Percentiles rank a stretch among this genome's conserved stretches.
Conservation (phyloP, 2,113 vertebrate species). For the Xenopus laevis region DNA sequence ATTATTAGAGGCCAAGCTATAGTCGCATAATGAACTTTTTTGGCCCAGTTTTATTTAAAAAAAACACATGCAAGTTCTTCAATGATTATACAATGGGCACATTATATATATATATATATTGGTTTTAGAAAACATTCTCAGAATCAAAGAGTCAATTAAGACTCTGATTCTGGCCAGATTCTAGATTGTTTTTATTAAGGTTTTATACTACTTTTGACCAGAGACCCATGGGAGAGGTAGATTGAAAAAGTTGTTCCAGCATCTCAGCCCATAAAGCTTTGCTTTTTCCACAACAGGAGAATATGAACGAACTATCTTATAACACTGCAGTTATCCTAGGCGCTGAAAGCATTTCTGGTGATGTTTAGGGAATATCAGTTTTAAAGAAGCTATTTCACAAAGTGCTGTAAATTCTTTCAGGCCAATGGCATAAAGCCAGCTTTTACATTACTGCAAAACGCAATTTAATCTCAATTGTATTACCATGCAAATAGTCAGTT, state of each 20-base stretch:
- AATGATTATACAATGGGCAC: no score
- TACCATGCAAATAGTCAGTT: conserved; percentile 4
- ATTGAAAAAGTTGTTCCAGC: conserved; percentile 3
- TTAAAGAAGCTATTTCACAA: conserved; percentile 12
- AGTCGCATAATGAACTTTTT: no score
- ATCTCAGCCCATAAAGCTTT: conserved; percentile 17
- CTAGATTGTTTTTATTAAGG: no score
- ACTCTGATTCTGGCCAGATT: no score
- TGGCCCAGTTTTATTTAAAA: no score
- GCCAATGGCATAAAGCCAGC: conserved; percentile 8
- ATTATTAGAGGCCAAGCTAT: no score
- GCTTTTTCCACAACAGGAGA: not conserved
- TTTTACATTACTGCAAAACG: conserved; percentile 2
- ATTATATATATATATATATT: no score
- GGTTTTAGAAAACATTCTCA: no score
- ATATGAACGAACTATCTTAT: conserved; percentile 13
- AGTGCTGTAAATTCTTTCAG: conserved; percentile 4
- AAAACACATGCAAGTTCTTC: no score
- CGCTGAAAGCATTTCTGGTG: conserved; percentile 26
- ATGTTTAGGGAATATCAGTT: conserved; percentile 35
- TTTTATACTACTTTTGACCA: no score
- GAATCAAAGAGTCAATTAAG: no score
- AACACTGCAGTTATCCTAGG: not conserved
- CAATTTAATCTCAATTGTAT: conserved; percentile 18
- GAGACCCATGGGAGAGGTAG: not conserved